Percentiles rank a stretch among this genome's conserved stretches.
Conservation (phyloP, 2,797 vertebrate genomes). For the Typhlichthys eigenmanni region DNA sequence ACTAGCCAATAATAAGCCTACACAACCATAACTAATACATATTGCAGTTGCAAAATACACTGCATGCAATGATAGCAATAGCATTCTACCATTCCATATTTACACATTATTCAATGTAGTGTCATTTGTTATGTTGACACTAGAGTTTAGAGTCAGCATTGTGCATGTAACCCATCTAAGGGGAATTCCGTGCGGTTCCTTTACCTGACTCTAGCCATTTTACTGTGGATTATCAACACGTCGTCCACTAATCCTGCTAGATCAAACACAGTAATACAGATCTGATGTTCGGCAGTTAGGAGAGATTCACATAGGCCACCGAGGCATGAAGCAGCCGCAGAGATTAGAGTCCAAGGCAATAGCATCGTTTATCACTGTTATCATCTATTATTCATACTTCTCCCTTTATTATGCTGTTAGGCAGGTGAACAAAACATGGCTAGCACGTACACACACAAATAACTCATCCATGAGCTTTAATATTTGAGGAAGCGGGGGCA, state of each 20-base stretch:
- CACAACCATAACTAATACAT: conserved; percentile 14
- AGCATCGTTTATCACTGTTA: conserved; percentile 33
- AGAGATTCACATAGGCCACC: conserved; percentile 14
- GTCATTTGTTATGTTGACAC: conserved; percentile 8
- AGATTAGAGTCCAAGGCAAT: conserved; percentile 40
- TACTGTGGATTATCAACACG: conserved; percentile 23
- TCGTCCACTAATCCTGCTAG: conserved; percentile 24
- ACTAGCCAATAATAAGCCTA: not conserved
- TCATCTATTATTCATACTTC: conserved; percentile 67
- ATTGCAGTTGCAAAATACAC: not conserved
- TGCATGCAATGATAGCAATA: not conserved
- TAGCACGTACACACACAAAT: conserved; percentile 37
- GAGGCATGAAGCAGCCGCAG: conserved; percentile 17
- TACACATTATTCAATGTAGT: not conserved
- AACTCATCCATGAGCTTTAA: conserved; percentile 60
- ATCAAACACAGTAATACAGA: conserved; percentile 24
- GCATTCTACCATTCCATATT: not conserved
- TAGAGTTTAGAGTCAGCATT: conserved; percentile 4
- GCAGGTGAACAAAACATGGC: conserved; percentile 51
- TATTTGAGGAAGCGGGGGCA: conserved; percentile 64
- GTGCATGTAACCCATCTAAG: conserved; percentile 13
- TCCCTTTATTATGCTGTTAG: conserved; percentile 54
- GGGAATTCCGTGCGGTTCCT: conserved; percentile 2
- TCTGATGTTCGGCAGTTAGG: conserved; percentile 20
- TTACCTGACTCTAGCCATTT: conserved; percentile 24